A percentile compares a stretch with the other conserved stretches of the same genome.
Evolutionary conservation across 35 echinoderm and acorn worm genomes (phyloP).

Genomic region (Ophiothrix spiculata): DNA sequence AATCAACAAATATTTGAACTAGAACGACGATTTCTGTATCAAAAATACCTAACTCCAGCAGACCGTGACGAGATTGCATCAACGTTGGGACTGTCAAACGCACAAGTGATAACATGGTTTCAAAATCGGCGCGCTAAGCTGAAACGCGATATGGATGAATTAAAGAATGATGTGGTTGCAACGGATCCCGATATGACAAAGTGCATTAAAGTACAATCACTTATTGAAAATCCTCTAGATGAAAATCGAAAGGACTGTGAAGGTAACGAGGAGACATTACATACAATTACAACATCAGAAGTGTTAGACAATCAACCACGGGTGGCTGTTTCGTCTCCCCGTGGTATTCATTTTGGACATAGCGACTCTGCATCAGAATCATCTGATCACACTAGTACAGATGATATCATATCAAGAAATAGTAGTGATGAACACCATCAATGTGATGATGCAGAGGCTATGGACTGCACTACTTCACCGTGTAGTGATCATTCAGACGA

Average conservation of each 20-base stretch:
- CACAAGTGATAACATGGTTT: slow-evolving; percentile 98
- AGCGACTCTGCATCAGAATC: neutral
- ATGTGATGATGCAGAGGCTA: slow-evolving; percentile 19
- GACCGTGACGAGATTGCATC: slow-evolving; percentile 94
- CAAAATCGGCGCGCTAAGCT: slow-evolving; percentile 95
- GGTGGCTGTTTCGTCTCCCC: neutral
- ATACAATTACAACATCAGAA: neutral
- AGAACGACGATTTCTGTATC: slow-evolving; percentile 90
- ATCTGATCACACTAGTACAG: neutral
- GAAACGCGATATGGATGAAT: slow-evolving; percentile 93
- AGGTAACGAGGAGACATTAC: neutral
- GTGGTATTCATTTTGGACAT: neutral
- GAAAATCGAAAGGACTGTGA: neutral
- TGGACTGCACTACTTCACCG: slow-evolving; percentile 32
- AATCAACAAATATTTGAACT: slow-evolving; percentile 99
- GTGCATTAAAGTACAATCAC: neutral
- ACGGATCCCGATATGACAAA: neutral
- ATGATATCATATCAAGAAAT: slow-evolving; percentile 6
- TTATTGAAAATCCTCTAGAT: neutral
- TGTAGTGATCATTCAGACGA: slow-evolving; percentile 26
- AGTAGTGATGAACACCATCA: neutral
- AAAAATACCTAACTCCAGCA: slow-evolving; percentile 96
- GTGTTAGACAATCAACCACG: neutral
- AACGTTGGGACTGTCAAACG: slow-evolving; percentile 79
- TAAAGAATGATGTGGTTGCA: slow-evolving; percentile 68